Evolutionary conservation across 1,140 invertebrate species (phyloP), one percentile per base, ranked within the genome.

Genomic region (Lepidurus arcticus): DNA sequence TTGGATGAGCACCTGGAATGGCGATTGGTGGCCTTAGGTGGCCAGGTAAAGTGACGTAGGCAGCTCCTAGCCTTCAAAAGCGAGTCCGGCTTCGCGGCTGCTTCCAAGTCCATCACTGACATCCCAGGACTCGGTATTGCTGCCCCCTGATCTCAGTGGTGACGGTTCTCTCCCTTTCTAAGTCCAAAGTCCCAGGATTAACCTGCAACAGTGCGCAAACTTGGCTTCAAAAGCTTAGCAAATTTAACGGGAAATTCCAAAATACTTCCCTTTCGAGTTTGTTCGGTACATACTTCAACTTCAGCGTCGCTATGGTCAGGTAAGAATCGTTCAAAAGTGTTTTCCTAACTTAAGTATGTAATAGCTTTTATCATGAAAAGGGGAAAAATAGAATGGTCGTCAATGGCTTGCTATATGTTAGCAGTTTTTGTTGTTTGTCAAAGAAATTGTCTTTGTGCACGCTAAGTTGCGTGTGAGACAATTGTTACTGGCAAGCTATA

Each of bases 1-100:
- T 65, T 65, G 53, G 13, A 21, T 7, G 21, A 21, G 53, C 53
- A 65, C 53, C 53, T 65, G 45, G 6, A 47, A 47, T 10, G 45
- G 45, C 45, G 10, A 21, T 65, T 13, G 21, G 13, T 65, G 53
- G 53, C 13, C 21, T 13, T 13, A 21, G 21, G 16, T 65, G 16
- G 13, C 53, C 53, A 65, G 53, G 53, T 65, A 65, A 65, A 9
- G 53, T 65, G 53, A 65, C 53, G 53, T 65, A 13, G 53, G 9
- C 53, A 65, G 13, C 45, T 65, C 53, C 45, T 7, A 65, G 53
- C 53, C 53, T 65, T 65, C 53, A 65, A 65, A 65, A 65, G 13
- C 53, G 6, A 21, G 16, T 65, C 53, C 53, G 53, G 53, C 53
- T 65, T 65, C 9, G 53, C 53, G 21, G 9, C 7, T 13, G 53